Percentiles rank a stretch among this genome's conserved stretches.
Evolutionary conservation across 30 jellyfish, hydroid and myxozoan species (phyloP).

Genomic region (Turritopsis rubra): DNA sequence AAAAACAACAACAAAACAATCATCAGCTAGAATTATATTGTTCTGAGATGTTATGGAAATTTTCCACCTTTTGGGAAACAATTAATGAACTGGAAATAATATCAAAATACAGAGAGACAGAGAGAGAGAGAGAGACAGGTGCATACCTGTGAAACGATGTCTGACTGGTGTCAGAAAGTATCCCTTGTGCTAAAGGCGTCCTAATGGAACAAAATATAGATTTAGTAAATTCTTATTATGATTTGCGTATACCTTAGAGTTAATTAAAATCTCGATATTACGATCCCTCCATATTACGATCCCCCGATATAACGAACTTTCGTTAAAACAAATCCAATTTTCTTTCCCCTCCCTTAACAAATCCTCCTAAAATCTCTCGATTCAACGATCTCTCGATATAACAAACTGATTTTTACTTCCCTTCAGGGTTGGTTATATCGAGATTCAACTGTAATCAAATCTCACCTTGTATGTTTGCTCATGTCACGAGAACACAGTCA

Average conservation of each 20-base stretch:
- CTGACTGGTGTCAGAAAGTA: conserved; percentile 2
- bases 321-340: no score
- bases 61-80: neutral
- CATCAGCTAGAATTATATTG: neutral
- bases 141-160: neutral
- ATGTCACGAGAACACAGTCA: neutral
- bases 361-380: no score
- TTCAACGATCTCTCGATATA: no score
- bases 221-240: neutral
- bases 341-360: no score
- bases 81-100: neutral
- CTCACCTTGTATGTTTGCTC: neutral
- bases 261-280: no score
- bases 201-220: neutral
- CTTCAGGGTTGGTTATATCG: no score
- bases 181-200: conserved; percentile 1
- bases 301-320: no score
- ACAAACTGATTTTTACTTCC: no score
- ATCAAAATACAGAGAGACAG: no score
- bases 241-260: no score
- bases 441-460: neutral
- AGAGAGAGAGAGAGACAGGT: neutral
- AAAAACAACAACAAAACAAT: neutral
- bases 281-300: no score
- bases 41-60: neutral